Evolutionary conservation across 1,140 invertebrate genomes (phyloP).

Genomic region (Teleogryllus occipitalis): DNA sequence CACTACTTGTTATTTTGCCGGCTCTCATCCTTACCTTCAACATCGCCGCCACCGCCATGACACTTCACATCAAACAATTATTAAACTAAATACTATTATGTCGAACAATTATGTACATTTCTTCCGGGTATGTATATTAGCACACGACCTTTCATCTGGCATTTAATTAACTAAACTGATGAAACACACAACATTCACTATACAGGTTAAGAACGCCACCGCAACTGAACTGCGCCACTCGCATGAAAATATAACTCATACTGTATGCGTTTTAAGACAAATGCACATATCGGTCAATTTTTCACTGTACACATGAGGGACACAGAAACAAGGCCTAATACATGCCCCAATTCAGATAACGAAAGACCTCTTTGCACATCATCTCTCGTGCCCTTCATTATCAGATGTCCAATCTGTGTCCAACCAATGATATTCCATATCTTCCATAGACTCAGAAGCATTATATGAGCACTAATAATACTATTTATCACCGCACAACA

Average conservation of each 20-base stretch:
- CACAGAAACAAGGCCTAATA: not conserved
- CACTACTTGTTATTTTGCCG: not conserved
- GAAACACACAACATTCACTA: not conserved
- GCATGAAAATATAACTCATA: not conserved
- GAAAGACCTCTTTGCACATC: not conserved
- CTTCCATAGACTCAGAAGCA: too few species aligned
- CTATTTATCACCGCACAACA: too few species aligned
- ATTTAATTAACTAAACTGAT: not conserved
- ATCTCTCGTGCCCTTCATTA: not conserved
- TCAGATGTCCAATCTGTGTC: too few species aligned
- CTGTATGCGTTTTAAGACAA: not conserved
- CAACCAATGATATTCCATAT: too few species aligned
- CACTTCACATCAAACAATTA: not conserved
- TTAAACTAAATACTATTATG: not conserved
- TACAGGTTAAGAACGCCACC: not conserved
- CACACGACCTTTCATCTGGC: not conserved
- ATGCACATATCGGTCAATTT: not conserved
- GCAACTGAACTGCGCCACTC: not conserved
- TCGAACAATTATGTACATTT: not conserved
- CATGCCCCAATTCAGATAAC: not conserved
- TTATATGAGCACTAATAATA: too few species aligned
- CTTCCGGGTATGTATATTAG: not conserved
- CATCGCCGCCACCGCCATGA: conserved; percentile 19
- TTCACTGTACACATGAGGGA: not conserved
- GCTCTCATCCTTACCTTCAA: conserved; percentile 8